Evolutionary conservation across 2,113 vertebrate species (phyloP).

Genomic region (Dicerorhinus sumatrensis): DNA sequence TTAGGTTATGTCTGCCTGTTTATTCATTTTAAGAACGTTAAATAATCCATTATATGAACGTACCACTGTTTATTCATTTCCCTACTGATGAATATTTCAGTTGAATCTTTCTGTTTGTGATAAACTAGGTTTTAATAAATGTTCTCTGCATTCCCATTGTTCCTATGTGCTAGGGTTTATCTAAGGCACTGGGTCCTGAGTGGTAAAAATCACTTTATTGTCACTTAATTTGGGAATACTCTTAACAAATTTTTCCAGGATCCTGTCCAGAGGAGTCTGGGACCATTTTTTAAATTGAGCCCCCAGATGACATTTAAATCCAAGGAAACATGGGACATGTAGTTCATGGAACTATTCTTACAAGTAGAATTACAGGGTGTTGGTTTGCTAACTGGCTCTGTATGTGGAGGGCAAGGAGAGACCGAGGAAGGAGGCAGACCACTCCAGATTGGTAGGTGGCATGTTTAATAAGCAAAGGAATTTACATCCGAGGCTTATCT

Average conservation of each 20-base stretch:
- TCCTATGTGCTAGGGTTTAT: background rate
- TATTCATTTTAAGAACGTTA: background rate
- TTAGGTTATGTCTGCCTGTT: background rate
- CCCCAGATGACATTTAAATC: background rate
- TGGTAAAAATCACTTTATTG: background rate
- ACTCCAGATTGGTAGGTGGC: background rate
- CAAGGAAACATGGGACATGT: background rate
- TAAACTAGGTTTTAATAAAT: background rate
- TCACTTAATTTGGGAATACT: background rate
- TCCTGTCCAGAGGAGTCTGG: background rate
- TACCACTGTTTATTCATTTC: background rate
- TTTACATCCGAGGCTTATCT: background rate
- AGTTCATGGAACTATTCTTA: background rate
- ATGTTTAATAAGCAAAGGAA: background rate
- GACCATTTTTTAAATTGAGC: background rate
- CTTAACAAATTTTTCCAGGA: background rate
- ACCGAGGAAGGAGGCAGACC: background rate
- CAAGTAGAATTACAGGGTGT: background rate
- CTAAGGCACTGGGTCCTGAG: background rate
- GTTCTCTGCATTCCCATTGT: background rate
- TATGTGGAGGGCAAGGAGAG: background rate
- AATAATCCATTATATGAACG: background rate
- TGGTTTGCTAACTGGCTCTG: background rate
- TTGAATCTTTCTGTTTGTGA: background rate
- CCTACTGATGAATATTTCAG: background rate